phyloP scores from a whole-genome alignment of 2,113 vertebrate genomes.

The Progne subis region DNA sequence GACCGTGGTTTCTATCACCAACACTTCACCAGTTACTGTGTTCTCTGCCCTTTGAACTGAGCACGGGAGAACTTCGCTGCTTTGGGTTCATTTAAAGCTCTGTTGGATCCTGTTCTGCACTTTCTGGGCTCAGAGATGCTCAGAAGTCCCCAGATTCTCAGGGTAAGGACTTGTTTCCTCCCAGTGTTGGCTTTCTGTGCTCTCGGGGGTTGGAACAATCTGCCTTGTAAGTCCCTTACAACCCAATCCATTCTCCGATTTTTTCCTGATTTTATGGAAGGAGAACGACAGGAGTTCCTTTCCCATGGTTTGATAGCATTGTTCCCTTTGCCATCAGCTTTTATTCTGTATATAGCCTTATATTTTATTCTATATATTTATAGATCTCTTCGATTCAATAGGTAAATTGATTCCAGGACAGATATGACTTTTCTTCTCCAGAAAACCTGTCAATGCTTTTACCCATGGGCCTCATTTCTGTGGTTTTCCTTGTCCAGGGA shows the following conservation, averaged over 20 bases:
- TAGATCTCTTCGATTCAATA: neutral
- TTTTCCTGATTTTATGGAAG: neutral
- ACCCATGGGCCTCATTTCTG: neutral
- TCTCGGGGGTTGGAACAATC: neutral
- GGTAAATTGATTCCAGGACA: neutral
- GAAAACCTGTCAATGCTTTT: rapidly evolving
- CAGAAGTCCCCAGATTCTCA: neutral
- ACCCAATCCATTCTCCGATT: neutral
- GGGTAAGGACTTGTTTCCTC: neutral
- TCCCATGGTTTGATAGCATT: rapidly evolving
- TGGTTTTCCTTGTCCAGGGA: neutral
- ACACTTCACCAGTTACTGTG: neutral
- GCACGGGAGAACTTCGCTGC: neutral
- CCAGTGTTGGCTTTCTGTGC: neutral
- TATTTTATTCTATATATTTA: neutral
- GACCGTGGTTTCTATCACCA: neutral
- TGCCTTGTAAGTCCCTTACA: neutral
- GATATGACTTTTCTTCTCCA: neutral
- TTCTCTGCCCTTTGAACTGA: neutral
- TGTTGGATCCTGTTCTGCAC: rapidly evolving
- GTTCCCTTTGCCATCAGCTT: neutral
- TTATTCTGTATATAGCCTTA: neutral
- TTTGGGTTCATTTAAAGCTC: neutral
- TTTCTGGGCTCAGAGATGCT: neutral
- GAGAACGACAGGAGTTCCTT: rapidly evolving